These are phyloP conservation scores for Peromyscus leucopus DNA, from an alignment of 2,113 vertebrate species.

Conservation along the genomic window DNA sequence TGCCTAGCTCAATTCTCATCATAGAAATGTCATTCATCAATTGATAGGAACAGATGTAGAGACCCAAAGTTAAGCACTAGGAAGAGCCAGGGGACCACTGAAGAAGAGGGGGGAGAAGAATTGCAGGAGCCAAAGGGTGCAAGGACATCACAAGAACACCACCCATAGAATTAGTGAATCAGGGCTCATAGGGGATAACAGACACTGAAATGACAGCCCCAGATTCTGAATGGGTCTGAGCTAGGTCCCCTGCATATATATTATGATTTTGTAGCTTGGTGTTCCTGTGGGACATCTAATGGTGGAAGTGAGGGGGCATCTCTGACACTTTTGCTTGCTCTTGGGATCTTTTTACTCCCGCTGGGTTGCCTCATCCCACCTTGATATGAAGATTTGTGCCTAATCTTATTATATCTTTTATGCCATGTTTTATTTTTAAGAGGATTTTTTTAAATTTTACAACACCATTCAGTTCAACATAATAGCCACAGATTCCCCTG, in stretches of 20 bases:
- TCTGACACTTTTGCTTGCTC: neutral
- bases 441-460: too few relatives aligned
- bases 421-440: too few relatives aligned
- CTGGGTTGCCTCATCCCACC: neutral
- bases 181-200: neutral
- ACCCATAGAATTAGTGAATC: neutral
- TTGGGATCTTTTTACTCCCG: neutral
- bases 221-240: neutral
- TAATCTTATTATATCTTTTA: neutral
- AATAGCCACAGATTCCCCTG: too few relatives aligned
- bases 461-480: too few relatives aligned
- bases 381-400: neutral
- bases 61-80: neutral
- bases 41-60: neutral
- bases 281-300: neutral
- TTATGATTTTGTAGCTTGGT: neutral
- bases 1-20: too few relatives aligned
- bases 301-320: neutral
- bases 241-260: neutral
- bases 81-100: neutral
- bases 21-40: neutral
- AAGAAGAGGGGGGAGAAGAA: neutral
- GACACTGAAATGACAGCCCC: neutral
- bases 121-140: neutral
- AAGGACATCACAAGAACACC: neutral